Conservation (phyloP, 2,888 invertebrate genomes). For the Hirtodrosophila cameraria region DNA sequence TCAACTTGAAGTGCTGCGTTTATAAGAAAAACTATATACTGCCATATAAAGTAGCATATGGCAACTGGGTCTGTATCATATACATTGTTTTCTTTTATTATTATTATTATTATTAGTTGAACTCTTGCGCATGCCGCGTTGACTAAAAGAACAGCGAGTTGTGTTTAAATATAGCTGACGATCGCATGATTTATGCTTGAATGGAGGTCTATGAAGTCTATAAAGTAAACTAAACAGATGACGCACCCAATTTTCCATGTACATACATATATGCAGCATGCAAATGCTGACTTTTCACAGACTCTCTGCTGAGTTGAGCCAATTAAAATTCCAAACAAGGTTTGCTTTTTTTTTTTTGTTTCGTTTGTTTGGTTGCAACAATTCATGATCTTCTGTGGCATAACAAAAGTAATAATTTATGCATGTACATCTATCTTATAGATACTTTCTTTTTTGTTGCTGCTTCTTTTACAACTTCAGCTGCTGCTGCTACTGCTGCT, state of each 20-base stretch:
- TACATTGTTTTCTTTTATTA: no score
- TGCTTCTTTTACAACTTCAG: background rate
- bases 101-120: constrained; percentile 5
- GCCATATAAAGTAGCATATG: no score
- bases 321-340: constrained; percentile 75
- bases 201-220: constrained; percentile 11
- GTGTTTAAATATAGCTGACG: constrained; percentile 22
- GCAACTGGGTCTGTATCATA: no score
- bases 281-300: constrained; percentile 2
- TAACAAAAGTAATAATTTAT: constrained; percentile 62
- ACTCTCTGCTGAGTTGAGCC: constrained; percentile 30
- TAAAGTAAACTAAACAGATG: constrained; percentile 34
- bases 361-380: constrained; percentile 15
- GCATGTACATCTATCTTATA: constrained; percentile 47
- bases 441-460: constrained; percentile 61
- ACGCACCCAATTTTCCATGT: constrained; percentile 36
- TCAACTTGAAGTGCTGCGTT: no score
- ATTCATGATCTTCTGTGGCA: constrained; percentile 31
- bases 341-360: constrained; percentile 32
- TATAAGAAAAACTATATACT: no score
- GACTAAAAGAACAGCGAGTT: background rate
- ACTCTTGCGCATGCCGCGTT: constrained; percentile 54
- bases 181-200: constrained; percentile 57
- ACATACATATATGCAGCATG: constrained; percentile 29
- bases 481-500: background rate